Percentiles rank a stretch among this genome's conserved stretches.
These are phyloP conservation scores for Neotoxoptera formosana DNA, from an alignment of 1,140 invertebrate genomes.

Conservation along the genomic window DNA sequence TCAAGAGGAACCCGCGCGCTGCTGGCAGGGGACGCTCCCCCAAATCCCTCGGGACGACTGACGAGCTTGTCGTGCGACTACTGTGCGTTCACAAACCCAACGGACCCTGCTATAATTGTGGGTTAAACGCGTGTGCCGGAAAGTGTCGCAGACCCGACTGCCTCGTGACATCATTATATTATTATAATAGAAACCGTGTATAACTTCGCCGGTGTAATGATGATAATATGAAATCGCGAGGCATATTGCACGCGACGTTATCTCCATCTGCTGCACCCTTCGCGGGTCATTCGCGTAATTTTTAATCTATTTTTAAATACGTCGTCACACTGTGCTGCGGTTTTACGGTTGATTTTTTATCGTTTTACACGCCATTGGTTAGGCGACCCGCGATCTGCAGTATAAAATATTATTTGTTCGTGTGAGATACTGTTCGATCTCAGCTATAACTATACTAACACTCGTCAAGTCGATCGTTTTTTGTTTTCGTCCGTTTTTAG, in stretches of 20 bases:
- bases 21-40: background rate
- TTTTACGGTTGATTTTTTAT: background rate
- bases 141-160: background rate
- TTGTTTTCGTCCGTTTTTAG: background rate
- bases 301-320: conserved; percentile 2
- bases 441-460: background rate
- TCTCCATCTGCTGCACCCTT: background rate
- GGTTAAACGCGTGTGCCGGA: background rate
- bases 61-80: background rate
- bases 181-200: conserved; percentile 10
- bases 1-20: background rate
- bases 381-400: background rate
- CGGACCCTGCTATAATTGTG: conserved; percentile 12
- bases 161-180: background rate
- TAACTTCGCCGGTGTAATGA: background rate
- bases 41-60: background rate
- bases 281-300: background rate
- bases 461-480: background rate
- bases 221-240: background rate
- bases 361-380: background rate
- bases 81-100: background rate
- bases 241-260: background rate
- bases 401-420: background rate
- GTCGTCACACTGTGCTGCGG: background rate
- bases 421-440: background rate